Evolutionary conservation across 2,888 invertebrate species (phyloP), one percentile per base, ranked within the genome.

Genomic region (Thecophora atra): DNA sequence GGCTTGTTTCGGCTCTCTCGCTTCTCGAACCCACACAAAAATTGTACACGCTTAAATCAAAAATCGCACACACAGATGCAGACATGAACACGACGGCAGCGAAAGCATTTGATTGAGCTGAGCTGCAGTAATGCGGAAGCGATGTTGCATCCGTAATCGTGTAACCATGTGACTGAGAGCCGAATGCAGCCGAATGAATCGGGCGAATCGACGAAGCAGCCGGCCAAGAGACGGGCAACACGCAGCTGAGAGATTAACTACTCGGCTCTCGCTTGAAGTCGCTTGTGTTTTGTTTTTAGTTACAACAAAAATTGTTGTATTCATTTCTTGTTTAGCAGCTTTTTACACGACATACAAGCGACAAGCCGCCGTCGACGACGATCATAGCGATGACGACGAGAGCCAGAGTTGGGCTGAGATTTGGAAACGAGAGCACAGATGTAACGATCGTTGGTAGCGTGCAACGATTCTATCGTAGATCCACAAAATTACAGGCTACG

Each of bases 301-400:
- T 21, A 30, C 54, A 67, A 56, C 21, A 58, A 68, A 58, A 56
- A 44, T 54, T 78, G 79, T 79, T 80, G n/a, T n/a, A 77, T 80
- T 81, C 79, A 80, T 81, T 79, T 80, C 81, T 79, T 80, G 80
- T 80, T 81, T 80, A 80, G 79, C 77, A 17, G 44, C 13, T 58
- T 28, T 58, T 58, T n/a, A 13, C 17, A 28, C 6, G 3, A n/a
- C n/a, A n/a, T n/a, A n/a, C n/a, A n/a, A n/a, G n/a, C n/a, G n/a
- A n/a, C n/a, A n/a, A n/a, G n/a, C n/a, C 15, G 37, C 6, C 37
- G 0, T 8, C 37, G 37, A 37, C 37, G 37, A 2, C 1, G 37
- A 37, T 11, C 37, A 37, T 11, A 11, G 2, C 1, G 37, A 37
- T 11, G 7, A 37, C 37, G 37, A 1, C 11, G 37, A 37, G 7